Evolutionary conservation across 2,113 vertebrate species (phyloP).

Genomic region (Reinhardtius hippoglossoides): DNA sequence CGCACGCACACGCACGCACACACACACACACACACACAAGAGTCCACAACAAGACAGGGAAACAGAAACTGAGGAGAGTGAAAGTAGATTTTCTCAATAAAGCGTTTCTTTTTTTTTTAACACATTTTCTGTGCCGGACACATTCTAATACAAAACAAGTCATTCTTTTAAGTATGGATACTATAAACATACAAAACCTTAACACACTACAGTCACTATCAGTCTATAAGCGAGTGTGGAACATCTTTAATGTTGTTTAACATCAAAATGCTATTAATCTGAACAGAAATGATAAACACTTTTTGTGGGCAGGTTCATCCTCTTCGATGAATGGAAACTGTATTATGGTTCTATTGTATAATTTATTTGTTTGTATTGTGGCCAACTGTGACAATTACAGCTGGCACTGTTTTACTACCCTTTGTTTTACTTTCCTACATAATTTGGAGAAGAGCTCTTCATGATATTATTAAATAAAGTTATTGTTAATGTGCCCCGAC

Average conservation of each 20-base stretch:
- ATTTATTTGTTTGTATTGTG: not conserved
- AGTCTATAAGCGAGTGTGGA: not conserved
- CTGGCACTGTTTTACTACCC: not conserved
- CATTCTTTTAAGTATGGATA: no score
- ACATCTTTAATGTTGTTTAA: not conserved
- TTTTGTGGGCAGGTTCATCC: not conserved
- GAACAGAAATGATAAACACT: not conserved
- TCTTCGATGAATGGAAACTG: not conserved
- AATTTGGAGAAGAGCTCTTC: not conserved
- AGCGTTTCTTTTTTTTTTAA: no score
- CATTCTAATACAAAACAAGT: no score
- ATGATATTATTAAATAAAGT: constrained; percentile 3
- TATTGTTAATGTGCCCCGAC: not conserved
- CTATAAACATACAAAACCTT: no score
- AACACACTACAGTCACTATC: no score
- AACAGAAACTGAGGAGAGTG: not conserved
- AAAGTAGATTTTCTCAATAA: no score
- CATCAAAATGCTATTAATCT: not conserved
- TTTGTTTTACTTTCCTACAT: not conserved
- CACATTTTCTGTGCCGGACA: no score
- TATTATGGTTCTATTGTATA: not conserved
- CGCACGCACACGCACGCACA: no score
- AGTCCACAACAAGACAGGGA: not conserved
- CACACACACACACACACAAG: no score
- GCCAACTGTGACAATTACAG: not conserved